Evolutionary conservation across 1,140 invertebrate genomes (phyloP).

Genomic region (Psilanteris sp.): DNA sequence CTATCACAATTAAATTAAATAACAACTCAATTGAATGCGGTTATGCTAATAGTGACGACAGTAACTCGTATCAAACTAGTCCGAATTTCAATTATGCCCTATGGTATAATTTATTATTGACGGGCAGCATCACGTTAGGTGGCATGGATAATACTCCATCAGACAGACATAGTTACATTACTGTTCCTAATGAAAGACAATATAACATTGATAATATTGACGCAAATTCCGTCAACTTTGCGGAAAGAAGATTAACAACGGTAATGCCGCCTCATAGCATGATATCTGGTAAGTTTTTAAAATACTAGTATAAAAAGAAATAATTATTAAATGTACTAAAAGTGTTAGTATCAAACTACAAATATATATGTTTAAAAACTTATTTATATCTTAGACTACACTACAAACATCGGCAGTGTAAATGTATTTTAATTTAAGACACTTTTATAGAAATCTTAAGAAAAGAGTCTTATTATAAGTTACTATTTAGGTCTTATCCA

Average conservation of each 20-base stretch:
- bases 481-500: too few relatives aligned
- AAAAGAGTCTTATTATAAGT: too few relatives aligned
- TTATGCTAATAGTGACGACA: conserved; percentile 68
- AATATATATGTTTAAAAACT: too few relatives aligned
- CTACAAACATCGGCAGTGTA: too few relatives aligned
- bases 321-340: too few relatives aligned
- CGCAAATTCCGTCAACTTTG: conserved; percentile 73
- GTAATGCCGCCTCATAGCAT: conserved; percentile 68
- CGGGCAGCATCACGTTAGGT: conserved; percentile 77
- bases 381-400: too few relatives aligned
- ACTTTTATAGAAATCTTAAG: too few relatives aligned
- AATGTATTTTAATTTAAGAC: too few relatives aligned
- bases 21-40: conserved; percentile 81
- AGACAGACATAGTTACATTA: conserved; percentile 70
- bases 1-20: conserved; percentile 81
- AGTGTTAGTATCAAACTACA: too few relatives aligned
- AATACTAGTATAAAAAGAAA: too few relatives aligned
- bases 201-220: conserved; percentile 51
- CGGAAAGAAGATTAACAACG: conserved; percentile 70
- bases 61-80: conserved; percentile 62
- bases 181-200: conserved; percentile 63
- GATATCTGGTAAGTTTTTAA: conserved; percentile 71
- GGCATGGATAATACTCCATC: conserved; percentile 67
- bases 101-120: conserved; percentile 82
- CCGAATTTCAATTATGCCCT: conserved; percentile 80